These are phyloP conservation scores for Charadrius vociferus DNA, from an alignment of 2,113 vertebrate species.

Conservation along the genomic window DNA sequence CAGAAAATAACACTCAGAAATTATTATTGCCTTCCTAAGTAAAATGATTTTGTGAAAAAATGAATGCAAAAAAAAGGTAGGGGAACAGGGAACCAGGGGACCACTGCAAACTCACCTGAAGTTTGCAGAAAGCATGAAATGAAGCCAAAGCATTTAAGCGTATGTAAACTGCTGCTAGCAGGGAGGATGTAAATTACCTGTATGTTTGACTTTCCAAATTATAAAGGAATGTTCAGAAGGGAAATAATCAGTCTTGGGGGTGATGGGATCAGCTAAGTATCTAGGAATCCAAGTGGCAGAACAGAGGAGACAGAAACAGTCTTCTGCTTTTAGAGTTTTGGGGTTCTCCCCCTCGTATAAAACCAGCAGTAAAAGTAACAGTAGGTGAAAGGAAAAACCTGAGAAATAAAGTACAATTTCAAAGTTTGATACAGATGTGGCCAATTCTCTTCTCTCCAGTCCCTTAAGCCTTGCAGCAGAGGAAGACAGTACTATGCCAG, in stretches of 20 bases:
- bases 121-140: not conserved
- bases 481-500: not conserved
- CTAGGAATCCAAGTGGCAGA: not conserved
- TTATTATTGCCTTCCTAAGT: not conserved
- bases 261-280: not conserved
- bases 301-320: not conserved
- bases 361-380: not conserved
- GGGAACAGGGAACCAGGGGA: not conserved
- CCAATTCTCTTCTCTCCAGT: not conserved
- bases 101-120: not conserved
- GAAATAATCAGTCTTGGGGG: not conserved
- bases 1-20: not conserved
- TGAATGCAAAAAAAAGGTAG: not conserved
- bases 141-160: not conserved
- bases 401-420: not conserved
- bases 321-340: not conserved
- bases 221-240: not conserved
- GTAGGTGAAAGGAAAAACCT: not conserved
- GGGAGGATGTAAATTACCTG: not conserved
- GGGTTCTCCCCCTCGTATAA: not conserved
- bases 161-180: not conserved
- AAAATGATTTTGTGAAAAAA: not conserved
- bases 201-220: not conserved
- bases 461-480: not conserved
- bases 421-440: not conserved